These are phyloP conservation scores for Machimus rusticus DNA, from an alignment of 2,888 invertebrate genomes.

Conservation along the genomic window DNA sequence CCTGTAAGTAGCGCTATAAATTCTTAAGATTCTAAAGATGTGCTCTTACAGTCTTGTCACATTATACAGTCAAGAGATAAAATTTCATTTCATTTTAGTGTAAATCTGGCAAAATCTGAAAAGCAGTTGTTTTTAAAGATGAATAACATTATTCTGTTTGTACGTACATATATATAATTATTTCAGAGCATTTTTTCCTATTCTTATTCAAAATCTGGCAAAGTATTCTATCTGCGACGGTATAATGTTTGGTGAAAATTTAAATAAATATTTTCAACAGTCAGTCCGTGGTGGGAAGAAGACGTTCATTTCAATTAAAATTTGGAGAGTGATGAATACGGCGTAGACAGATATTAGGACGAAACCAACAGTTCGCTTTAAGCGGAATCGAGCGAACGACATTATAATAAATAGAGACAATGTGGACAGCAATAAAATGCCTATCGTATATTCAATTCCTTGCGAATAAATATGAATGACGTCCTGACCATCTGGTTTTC, in stretches of 20 bases:
- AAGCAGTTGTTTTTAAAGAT: background rate
- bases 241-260: background rate
- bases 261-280: background rate
- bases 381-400: constrained; percentile 72
- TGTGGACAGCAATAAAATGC: constrained; percentile 79
- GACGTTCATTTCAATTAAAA: constrained; percentile 79
- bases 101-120: background rate
- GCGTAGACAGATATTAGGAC: constrained; percentile 73
- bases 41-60: background rate
- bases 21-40: background rate
- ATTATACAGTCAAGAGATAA: background rate
- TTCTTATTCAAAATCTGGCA: background rate
- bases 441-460: constrained; percentile 82
- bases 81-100: background rate
- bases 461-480: constrained; percentile 75
- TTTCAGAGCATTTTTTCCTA: background rate
- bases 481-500: constrained; percentile 56
- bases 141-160: background rate
- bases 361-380: constrained; percentile 74
- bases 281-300: constrained; percentile 64
- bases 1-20: background rate
- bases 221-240: background rate
- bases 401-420: constrained; percentile 73
- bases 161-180: background rate
- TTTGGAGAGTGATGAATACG: constrained; percentile 77